Evolutionary conservation across 64 coral and sea anemone species (phyloP), one percentile per base, ranked within the genome.

Genomic region (Montipora cactus): DNA sequence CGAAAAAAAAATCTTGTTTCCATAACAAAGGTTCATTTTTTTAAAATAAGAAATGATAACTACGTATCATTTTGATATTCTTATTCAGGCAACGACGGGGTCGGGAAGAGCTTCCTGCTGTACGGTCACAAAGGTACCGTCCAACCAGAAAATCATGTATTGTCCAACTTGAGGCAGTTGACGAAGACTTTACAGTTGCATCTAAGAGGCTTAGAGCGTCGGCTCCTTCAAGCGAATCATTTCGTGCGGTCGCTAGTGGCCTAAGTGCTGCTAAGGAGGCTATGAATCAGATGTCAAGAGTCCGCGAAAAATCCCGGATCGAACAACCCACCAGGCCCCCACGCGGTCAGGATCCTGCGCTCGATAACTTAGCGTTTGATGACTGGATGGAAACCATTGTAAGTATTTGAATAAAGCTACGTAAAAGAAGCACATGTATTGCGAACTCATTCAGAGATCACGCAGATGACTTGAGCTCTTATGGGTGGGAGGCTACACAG

Each of bases 251-350:
- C 16, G 23, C 66, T 5, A 86, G 62, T 0, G 82, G 82, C 37
- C 82, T 86, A 44, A 37, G 82, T 3, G 66, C 66, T 8, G 82
- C 82, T 51, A 71, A 72, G 8, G 28, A 18, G 5, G 82, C 82
- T 44, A 86, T 86, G 82, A 19, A 51, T 13, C 82, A 86, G 66
- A 62, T 86, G 47, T 86, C 82, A 3, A 71, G 82, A 86, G 66
- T 86, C 16, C 44, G 82, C 66, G 44, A 67, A 68, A 25, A 68
- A 15, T 67, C 81, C 37, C 37, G 64, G 59, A 15, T 44, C 7
- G 55, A 3, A 49, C 82, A 72, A 64, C 8, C 66, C 19, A 72
- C 18, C 18, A 70, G 47, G 9, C 4, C 47, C 64, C 44, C 15
- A 18, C 18, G 18, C 16, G 68, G 47, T n/a, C 19, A 50, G 64